Base-by-base conservation (phyloP, 2,113 vertebrate species). In the Atlantisia rogersi region DNA sequence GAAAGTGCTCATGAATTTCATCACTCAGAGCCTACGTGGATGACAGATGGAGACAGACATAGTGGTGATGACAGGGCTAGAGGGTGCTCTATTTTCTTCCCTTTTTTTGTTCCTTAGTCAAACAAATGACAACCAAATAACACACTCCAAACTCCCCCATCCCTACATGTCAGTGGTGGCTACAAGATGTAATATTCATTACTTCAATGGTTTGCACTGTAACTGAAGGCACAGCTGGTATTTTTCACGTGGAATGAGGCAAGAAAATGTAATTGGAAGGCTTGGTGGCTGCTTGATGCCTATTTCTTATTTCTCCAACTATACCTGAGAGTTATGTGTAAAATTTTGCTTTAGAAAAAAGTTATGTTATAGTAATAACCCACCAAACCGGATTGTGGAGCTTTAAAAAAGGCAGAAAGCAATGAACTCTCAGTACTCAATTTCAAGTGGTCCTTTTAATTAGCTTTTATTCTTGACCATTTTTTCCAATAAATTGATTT, bases 221-320 rank as follows among this genome's bases (percentile, higher is more conserved):
- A 83, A 87, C 63, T 70, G 73, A 68, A 70, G 76, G 44, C 62
- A 81, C 53, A 82, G 46, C 42, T 76, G 15, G 25, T 37, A 56
- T 81, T 93, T 92, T 94, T 86, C 63, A 39, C 4, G 2, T 85
- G 69, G 67, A 92, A 94, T 39, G 40, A 92, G 39, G n/a, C 55
- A 65, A 88, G 82, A 91, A 93, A 91, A 94, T 68, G 75, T 62
- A 91, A 92, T 53, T 28, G 15, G 64, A 92, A 95, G 26, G 13
- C 35, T 86, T 80, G 52, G 39, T 80, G 94, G 42, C 55, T 91
- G 21, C 40, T 40, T 79, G 70, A 74, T 55, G 46, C 19, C 21
- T 42, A 53, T 88, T 92, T 94, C 71, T 88, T 76, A 50, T 93
- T 94, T 86, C 59, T 55, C 37, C 84, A 74, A 35, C 64, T 91